phyloP scores from a whole-genome alignment of 2,797 vertebrate species.

The Sciaenops ocellatus region DNA sequence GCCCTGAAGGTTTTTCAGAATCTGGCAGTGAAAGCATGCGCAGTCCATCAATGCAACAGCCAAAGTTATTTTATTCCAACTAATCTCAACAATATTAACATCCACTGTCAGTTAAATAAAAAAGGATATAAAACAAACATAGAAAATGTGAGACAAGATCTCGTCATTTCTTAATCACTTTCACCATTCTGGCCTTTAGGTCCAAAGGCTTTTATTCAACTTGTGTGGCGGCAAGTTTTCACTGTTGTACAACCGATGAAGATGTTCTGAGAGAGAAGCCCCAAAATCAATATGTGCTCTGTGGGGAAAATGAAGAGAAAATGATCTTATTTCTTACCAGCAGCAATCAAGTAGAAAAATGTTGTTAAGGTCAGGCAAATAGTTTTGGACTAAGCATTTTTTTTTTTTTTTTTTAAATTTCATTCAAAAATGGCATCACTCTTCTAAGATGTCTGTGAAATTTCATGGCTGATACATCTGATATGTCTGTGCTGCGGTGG shows the following conservation, averaged over 20 bases:
- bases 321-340: conserved; percentile 61
- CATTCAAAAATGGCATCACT: conserved; percentile 37
- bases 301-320: conserved; percentile 72
- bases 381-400: conserved; percentile 55
- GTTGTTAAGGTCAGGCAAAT: conserved; percentile 67
- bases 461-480: conserved; percentile 53
- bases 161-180: conserved; percentile 26
- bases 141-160: conserved; percentile 64
- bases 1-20: conserved; percentile 31
- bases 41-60: conserved; percentile 44
- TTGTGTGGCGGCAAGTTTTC: conserved; percentile 4
- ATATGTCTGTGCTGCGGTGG: conserved; percentile 28
- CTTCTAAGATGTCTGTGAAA: conserved; percentile 41
- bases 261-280: conserved; percentile 69
- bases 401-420: conserved; percentile 20
- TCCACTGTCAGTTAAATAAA: conserved; percentile 76
- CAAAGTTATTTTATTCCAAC: conserved; percentile 75
- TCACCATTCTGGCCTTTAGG: conserved; percentile 36
- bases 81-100: conserved; percentile 72
- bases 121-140: conserved; percentile 75
- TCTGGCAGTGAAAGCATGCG: conserved; percentile 43
- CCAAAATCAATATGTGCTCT: conserved; percentile 78
- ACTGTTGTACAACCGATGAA: conserved; percentile 59
- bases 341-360: conserved; percentile 58
- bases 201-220: conserved; percentile 50